Evolutionary conservation across 2,888 invertebrate genomes (phyloP).

Genomic region (Drosophila kanekoi): DNA sequence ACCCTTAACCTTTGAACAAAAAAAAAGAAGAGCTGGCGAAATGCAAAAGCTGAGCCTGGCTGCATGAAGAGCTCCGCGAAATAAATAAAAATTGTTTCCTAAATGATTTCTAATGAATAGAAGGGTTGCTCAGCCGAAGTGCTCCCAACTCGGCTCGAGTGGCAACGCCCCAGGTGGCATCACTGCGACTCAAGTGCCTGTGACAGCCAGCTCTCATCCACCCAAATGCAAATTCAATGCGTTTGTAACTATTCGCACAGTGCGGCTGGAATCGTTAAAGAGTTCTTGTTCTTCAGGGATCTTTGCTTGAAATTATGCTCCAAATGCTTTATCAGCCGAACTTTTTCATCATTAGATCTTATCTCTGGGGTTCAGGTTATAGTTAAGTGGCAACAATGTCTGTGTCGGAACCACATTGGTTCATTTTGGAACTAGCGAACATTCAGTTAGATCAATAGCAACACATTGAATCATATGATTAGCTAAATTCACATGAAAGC

Average conservation of each 20-base stretch:
- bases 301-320: neutral
- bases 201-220: constrained; percentile 5
- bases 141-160: constrained; percentile 32
- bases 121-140: constrained; percentile 48
- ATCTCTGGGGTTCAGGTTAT: no score
- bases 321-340: no score
- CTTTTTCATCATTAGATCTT: no score
- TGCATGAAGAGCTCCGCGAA: constrained; percentile 31
- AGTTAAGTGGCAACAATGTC: no score
- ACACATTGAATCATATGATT: no score
- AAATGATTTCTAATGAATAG: constrained; percentile 73
- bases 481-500: no score
- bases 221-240: constrained; percentile 15
- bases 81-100: constrained; percentile 69
- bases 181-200: constrained; percentile 53
- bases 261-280: no score
- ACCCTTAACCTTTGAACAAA: constrained; percentile 37
- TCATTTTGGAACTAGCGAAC: neutral
- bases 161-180: constrained; percentile 69
- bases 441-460: no score
- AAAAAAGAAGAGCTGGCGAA: constrained; percentile 1
- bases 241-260: neutral
- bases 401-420: no score
- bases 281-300: neutral
- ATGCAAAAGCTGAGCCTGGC: constrained; percentile 11